Evolutionary conservation across 2,797 vertebrate genomes (phyloP).

Genomic region (Poecile montanus): DNA sequence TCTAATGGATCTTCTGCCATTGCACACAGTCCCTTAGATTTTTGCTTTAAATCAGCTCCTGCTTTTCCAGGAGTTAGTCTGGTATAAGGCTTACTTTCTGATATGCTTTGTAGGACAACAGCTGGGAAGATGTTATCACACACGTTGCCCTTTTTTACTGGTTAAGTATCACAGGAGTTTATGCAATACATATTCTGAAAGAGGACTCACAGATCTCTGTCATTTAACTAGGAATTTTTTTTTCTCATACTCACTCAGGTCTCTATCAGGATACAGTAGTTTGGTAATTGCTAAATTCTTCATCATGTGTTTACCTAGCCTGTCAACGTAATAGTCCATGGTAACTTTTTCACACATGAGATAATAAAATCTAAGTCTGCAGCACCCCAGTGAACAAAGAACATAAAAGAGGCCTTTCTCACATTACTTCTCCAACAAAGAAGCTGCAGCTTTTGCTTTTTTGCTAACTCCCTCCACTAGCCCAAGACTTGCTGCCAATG

Average conservation of each 20-base stretch:
- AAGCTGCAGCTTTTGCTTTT: not conserved
- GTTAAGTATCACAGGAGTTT: not conserved
- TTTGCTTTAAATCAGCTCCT: not conserved
- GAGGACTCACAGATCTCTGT: not conserved
- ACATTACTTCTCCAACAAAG: not conserved
- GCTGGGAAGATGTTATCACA: not conserved
- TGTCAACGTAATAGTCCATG: not conserved
- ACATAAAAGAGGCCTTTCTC: not conserved
- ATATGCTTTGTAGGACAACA: not conserved
- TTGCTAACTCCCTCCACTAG: not conserved
- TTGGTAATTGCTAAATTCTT: not conserved
- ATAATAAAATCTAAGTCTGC: not conserved
- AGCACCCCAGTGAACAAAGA: not conserved
- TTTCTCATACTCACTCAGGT: not conserved
- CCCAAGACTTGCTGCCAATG: not conserved
- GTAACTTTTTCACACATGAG: not conserved
- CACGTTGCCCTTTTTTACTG: not conserved
- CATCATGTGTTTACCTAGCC: not conserved
- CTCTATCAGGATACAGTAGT: not conserved
- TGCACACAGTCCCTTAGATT: not conserved
- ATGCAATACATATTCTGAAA: not conserved
- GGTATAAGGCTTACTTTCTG: not conserved
- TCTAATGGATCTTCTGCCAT: not conserved
- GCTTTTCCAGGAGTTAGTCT: not conserved
- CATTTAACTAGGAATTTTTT: not conserved